These are phyloP conservation scores for Rhopilema esculentum DNA, from an alignment of 30 jellyfish, hydroid and myxozoan species.

Conservation along the genomic window DNA sequence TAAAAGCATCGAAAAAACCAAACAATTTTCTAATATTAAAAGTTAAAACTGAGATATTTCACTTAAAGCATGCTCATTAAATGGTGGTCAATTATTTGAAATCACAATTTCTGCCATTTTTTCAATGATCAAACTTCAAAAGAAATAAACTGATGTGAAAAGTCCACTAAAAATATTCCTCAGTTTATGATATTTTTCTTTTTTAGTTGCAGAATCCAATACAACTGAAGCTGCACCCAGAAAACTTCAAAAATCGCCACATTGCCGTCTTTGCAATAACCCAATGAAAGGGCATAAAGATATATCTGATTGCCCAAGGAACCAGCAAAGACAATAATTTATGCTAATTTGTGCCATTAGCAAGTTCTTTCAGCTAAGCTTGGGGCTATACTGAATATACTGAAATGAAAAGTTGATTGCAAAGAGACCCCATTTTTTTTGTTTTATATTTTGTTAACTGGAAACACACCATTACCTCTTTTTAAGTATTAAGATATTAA, in stretches of 20 bases:
- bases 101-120: neutral
- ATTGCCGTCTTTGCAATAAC: neutral
- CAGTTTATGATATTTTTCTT: neutral
- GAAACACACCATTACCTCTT: neutral
- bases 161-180: neutral
- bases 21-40: neutral
- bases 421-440: neutral
- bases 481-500: neutral
- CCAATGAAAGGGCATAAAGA: conserved; percentile 10
- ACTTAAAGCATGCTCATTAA: neutral
- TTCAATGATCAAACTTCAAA: neutral
- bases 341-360: neutral
- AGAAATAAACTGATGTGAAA: neutral
- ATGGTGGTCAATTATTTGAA: neutral
- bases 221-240: conserved; percentile 1
- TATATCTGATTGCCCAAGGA: neutral
- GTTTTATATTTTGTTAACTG: neutral
- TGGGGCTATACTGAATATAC: neutral
- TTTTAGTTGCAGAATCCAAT: conserved; percentile 4
- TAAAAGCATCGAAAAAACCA: neutral
- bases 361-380: neutral
- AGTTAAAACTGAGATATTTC: neutral
- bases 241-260: conserved; percentile 4
- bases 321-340: neutral
- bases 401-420: neutral